Evolutionary conservation across 2,113 vertebrate genomes (phyloP), one percentile per base, ranked within the genome.

Genomic region (Chlorodrepanis virens): DNA sequence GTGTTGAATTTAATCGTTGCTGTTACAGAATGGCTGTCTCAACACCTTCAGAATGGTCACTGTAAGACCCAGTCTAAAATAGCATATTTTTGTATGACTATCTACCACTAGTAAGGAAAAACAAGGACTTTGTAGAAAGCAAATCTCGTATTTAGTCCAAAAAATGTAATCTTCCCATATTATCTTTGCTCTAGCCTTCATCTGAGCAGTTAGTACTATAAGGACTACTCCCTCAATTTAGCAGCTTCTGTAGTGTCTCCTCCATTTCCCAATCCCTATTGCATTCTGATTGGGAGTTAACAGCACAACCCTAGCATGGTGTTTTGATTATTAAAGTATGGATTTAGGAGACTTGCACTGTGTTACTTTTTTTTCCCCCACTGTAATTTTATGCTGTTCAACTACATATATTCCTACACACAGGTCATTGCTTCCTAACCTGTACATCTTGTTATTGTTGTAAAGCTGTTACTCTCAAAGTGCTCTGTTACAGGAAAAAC

Each of bases 211-310:
- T 50, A 44, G 54, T 79, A 49, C 37, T 85, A 8, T 53, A 63
- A 29, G 52, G 40, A 63, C 25, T 59, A 16, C 44, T 64, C 9
- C 23, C 33, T 56, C 64, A 25, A 37, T 35, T 81, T 80, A 52
- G 33, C 40, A 60, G 7, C 1, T 80, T 83, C 54, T 80, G 21
- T 76, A 54, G 59, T 72, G 15, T 77, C 54, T 53, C 6, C 83
- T 40, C 4, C 0, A 0, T 80, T 64, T 94, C 49, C 17, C 39
- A 33, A 0, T 71, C 12, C 14, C 9, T 4, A 0, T 4, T 64
- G 44, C 1, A 0, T 80, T 94, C 18, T 5, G 14, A 33, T 15
- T 12, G 21, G 57, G 35, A 83, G 24, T 50, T 89, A 33, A 23
- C 27, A 72, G 33, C 47, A 45, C 52, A 53, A 21, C 11, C 9